Evolutionary conservation across 2,797 vertebrate genomes (phyloP).

Genomic region (Meriones psammophilus): DNA sequence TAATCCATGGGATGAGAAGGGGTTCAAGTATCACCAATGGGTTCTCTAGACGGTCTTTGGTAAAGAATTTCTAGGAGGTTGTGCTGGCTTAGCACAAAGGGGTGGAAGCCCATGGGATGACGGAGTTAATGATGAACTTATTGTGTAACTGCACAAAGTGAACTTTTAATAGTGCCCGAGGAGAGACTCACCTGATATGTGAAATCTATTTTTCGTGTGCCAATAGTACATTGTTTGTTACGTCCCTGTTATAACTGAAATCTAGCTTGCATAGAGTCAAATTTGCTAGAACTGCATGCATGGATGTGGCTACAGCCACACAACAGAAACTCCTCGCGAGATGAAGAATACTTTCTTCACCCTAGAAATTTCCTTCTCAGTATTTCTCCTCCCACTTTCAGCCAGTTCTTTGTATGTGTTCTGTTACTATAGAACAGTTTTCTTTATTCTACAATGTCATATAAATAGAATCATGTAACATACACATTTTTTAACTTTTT

Average conservation of each 20-base stretch:
- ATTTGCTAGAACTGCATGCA: background rate
- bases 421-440: background rate
- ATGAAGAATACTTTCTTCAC: background rate
- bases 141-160: background rate
- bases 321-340: background rate
- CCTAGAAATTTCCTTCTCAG: background rate
- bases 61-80: background rate
- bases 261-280: background rate
- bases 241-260: background rate
- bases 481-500: conserved; percentile 38
- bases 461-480: conserved; percentile 24
- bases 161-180: background rate
- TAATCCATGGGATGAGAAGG: background rate
- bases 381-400: background rate
- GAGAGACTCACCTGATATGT: background rate
- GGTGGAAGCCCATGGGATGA: background rate
- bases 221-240: background rate
- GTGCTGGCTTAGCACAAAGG: background rate
- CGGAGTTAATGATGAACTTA: background rate
- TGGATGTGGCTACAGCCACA: background rate
- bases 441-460: conserved; percentile 41
- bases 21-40: background rate
- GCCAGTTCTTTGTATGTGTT: background rate
- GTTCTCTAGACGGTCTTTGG: background rate
- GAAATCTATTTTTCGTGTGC: conserved; percentile 9